These are phyloP conservation scores for Empis livida DNA, from an alignment of 2,888 invertebrate genomes.

Conservation along the genomic window DNA sequence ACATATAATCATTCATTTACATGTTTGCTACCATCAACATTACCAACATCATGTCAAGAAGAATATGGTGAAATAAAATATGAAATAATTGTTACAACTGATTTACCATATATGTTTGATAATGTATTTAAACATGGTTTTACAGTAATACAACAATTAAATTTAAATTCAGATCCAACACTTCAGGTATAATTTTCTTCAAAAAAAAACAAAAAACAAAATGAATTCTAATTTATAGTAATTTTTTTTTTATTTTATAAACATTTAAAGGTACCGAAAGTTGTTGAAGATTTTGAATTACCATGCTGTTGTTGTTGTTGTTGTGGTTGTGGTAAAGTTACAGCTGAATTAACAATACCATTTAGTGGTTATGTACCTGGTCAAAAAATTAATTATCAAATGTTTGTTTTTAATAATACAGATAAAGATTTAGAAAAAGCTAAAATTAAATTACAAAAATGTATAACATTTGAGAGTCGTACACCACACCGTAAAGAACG, in stretches of 20 bases:
- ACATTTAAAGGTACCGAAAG: conserved; percentile 1
- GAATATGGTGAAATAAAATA: conserved; percentile 63
- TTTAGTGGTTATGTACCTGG: conserved; percentile 63
- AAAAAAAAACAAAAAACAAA: no score
- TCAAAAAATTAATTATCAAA: conserved; percentile 52
- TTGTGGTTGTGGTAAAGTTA: conserved; percentile 55
- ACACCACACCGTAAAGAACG: not conserved
- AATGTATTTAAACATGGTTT: conserved; percentile 67
- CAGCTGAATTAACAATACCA: conserved; percentile 49
- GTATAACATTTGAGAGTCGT: not conserved
- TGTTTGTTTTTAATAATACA: conserved; percentile 62
- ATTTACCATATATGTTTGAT: conserved; percentile 74
- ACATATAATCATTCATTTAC: conserved; percentile 60
- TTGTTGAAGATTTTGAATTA: conserved; percentile 44
- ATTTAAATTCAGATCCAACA: conserved; percentile 59
- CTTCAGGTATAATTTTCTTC: conserved; percentile 41
- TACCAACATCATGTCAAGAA: conserved; percentile 68
- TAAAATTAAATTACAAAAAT: not conserved
- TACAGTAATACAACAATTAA: conserved; percentile 61
- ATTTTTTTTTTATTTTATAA: not conserved
- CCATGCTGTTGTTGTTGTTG: conserved; percentile 54
- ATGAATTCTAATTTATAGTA: no score
- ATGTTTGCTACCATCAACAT: conserved; percentile 41
- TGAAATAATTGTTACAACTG: conserved; percentile 59
- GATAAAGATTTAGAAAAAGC: conserved; percentile 38